Evolutionary conservation across 1,140 invertebrate genomes (phyloP), one percentile per base, ranked within the genome.

Genomic region (Stenopsyche tienmushanensis): DNA sequence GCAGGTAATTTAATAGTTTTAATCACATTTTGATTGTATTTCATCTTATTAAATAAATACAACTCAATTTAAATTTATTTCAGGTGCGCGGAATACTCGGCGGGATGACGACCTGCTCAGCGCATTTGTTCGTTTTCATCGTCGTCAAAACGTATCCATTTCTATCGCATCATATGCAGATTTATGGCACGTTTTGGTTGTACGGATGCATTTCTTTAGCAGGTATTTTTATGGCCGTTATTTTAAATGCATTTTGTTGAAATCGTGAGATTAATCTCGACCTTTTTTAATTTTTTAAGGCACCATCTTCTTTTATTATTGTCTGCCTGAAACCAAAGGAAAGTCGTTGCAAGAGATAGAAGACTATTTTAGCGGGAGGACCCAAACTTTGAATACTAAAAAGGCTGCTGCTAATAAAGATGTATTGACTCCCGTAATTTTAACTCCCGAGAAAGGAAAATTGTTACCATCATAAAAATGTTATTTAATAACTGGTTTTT

Each of bases 271-370:
- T n/a, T n/a, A n/a, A n/a, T n/a, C n/a, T n/a, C n/a, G n/a, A n/a
- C n/a, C n/a, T n/a, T n/a, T n/a, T n/a, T n/a, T n/a, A n/a, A n/a
- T n/a, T n/a, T n/a, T 71, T 78, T 52, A 73, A 76, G 82, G 80
- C 53, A 76, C 82, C 25, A 60, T 88, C 1, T 83, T 85, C 60
- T 76, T 89, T 45, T 86, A 80, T 58, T 79, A 86, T 49, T 87
- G 81, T 63, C 76, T 93, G 13, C 90, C 91, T n/a, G 92, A 94
- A 76, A 94, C 91, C 0, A 92, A 91, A 74, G 88, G 86, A 7
- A 84, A 85, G 71, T 84, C 83, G 1, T 75, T 93, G 8, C 89
- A 91, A 74, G 90, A 93, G 73, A 91, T 93, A 21, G 86, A 88
- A 74, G 86, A 87, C 70, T 86, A 86, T 64, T 88, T 86, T 69